phyloP scores from a whole-genome alignment of 2,113 vertebrate genomes.

The Dasyurus viverrinus region DNA sequence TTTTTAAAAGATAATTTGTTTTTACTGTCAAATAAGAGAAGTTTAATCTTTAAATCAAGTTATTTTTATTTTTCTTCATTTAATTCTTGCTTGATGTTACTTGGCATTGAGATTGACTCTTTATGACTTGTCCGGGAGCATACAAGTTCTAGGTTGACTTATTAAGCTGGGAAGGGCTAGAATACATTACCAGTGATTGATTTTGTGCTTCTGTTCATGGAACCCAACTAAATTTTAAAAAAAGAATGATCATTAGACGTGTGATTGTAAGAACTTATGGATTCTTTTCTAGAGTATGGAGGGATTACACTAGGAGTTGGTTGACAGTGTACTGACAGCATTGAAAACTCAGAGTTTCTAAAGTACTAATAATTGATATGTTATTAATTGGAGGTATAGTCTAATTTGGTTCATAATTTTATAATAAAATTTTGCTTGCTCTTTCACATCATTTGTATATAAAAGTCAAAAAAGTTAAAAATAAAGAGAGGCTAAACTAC shows the following conservation, averaged over 20 bases:
- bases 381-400: background rate
- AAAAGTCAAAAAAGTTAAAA: background rate
- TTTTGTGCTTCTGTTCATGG: background rate
- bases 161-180: background rate
- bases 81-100: background rate
- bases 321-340: background rate
- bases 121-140: background rate
- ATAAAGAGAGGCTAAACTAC: background rate
- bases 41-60: background rate
- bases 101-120: too few relatives aligned
- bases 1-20: background rate
- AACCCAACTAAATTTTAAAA: background rate
- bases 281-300: background rate
- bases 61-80: background rate
- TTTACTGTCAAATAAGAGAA: background rate
- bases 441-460: background rate
- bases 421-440: background rate
- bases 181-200: background rate
- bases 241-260: background rate
- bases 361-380: background rate
- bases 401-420: background rate
- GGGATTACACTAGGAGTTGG: background rate
- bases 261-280: background rate
- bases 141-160: background rate
- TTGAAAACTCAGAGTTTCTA: background rate